phyloP scores from a whole-genome alignment of 2,113 vertebrate species.

The Dolichallabes microphthalmus region DNA sequence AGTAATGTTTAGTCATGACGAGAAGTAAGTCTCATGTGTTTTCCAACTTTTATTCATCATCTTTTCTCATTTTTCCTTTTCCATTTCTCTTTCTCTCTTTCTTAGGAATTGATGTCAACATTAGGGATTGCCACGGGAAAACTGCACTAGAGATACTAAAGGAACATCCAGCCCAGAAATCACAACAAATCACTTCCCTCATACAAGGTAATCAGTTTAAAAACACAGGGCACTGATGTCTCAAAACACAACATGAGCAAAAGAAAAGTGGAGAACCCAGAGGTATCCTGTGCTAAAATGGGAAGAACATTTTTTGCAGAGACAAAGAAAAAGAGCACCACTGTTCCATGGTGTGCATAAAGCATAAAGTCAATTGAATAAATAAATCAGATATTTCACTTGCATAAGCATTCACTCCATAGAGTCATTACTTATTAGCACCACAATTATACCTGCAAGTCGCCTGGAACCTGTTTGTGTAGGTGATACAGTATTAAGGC shows the following conservation, averaged over 20 bases:
- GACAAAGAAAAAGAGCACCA: not conserved
- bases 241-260: not conserved
- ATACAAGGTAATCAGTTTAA: slow-evolving; percentile 81
- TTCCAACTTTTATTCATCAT: not conserved
- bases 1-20: not conserved
- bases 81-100: not conserved
- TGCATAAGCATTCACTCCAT: too few relatives aligned
- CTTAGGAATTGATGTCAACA: slow-evolving; percentile 87
- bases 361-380: too few relatives aligned
- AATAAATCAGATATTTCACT: too few relatives aligned
- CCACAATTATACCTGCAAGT: too few relatives aligned
- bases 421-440: too few relatives aligned
- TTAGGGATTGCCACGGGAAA: slow-evolving; percentile 85
- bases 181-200: slow-evolving; percentile 91
- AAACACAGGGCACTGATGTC: not conserved
- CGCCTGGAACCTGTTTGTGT: too few relatives aligned
- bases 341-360: too few relatives aligned
- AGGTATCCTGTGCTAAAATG: not conserved
- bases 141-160: slow-evolving; percentile 89
- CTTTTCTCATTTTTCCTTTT: not conserved
- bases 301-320: not conserved
- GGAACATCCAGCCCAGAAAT: slow-evolving; percentile 91
- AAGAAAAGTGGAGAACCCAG: not conserved
- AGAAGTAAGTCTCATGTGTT: not conserved
- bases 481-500: too few relatives aligned